Evolutionary conservation across 2,888 invertebrate genomes (phyloP).

Genomic region (Cacoxenus indagator): DNA sequence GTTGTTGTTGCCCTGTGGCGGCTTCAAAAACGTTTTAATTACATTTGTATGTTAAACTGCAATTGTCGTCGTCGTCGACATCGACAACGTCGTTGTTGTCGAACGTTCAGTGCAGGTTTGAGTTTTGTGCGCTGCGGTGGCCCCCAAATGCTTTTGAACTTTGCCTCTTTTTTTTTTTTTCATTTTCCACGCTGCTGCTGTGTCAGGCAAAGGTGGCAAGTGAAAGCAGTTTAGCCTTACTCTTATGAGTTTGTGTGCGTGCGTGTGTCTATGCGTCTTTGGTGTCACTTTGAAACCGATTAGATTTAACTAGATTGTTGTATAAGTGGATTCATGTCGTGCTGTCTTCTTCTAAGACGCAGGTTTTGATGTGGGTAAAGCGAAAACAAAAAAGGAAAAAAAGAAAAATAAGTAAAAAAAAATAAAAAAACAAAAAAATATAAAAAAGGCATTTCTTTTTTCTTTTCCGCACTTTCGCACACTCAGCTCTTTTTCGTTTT

Average conservation of each 20-base stretch:
- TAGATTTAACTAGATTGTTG: conserved; percentile 59
- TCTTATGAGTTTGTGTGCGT: conserved; percentile 26
- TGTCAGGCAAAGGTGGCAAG: not conserved
- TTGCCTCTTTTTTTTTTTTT: conserved; percentile 27
- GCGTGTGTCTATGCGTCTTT: conserved; percentile 24
- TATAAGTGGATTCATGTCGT: conserved; percentile 35
- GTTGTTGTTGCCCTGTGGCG: conserved; percentile 49
- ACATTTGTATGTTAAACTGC: conserved; percentile 64
- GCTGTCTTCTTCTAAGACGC: conserved; percentile 38
- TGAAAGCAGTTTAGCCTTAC: not conserved
- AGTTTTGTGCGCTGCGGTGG: not conserved
- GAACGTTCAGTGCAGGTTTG: not conserved
- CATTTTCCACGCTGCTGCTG: not conserved
- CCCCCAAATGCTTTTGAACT: conserved; percentile 57
- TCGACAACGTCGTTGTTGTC: conserved; percentile 19
- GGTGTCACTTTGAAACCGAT: conserved; percentile 40
- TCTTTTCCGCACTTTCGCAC: too few species aligned
- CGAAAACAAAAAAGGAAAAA: too few species aligned
- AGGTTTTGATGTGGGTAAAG: conserved; percentile 61
- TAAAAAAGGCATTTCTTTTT: too few species aligned
- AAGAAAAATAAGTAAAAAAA: too few species aligned
- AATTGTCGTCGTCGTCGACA: conserved; percentile 48
- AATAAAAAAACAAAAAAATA: too few species aligned
- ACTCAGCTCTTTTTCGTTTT: conserved; percentile 59
- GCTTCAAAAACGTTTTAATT: conserved; percentile 63